Evolutionary conservation across 2,888 invertebrate species (phyloP).

Genomic region (Caenorhabditis parvicauda): DNA sequence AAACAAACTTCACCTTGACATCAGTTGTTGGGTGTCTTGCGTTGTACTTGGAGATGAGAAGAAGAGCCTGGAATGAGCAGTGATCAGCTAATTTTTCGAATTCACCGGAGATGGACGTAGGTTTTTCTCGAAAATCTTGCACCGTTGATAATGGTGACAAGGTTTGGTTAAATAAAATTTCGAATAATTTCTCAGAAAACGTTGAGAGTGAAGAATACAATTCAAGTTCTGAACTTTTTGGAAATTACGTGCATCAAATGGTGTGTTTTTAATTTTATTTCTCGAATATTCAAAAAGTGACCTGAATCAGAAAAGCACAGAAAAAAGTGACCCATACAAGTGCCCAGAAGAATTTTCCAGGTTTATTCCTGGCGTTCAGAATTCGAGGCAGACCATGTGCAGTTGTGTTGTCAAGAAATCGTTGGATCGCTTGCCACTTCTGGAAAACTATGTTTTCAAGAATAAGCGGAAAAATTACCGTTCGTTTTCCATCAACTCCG

Average conservation of each 20-base stretch:
- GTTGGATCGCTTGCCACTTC: conserved; percentile 15
- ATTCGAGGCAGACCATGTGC: conserved; percentile 39
- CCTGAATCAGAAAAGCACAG: conserved; percentile 15
- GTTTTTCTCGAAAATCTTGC: too few species aligned
- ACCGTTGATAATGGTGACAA: too few species aligned
- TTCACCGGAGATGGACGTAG: too few species aligned
- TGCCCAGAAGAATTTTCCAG: conserved; percentile 24
- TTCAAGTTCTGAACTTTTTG: too few species aligned
- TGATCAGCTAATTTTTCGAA: too few species aligned
- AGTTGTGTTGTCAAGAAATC: conserved; percentile 35
- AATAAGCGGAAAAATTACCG: conserved; percentile 7
- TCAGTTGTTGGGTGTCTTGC: conserved; percentile 24
- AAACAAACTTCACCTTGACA: conserved; percentile 30
- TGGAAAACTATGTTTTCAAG: conserved; percentile 12
- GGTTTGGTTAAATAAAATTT: too few species aligned
- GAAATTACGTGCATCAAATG: too few species aligned
- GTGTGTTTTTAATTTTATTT: too few species aligned
- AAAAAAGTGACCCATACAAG: conserved; percentile 23
- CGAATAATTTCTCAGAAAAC: too few species aligned
- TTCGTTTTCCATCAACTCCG: conserved; percentile 3
- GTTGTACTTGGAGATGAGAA: conserved; percentile 14
- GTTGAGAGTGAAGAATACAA: too few species aligned
- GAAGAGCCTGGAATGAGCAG: conserved; percentile 12
- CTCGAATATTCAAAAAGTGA: neutral
- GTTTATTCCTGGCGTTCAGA: conserved; percentile 21